These are phyloP conservation scores for Rhea pennata DNA, from an alignment of 2,113 vertebrate genomes.

Conservation along the genomic window DNA sequence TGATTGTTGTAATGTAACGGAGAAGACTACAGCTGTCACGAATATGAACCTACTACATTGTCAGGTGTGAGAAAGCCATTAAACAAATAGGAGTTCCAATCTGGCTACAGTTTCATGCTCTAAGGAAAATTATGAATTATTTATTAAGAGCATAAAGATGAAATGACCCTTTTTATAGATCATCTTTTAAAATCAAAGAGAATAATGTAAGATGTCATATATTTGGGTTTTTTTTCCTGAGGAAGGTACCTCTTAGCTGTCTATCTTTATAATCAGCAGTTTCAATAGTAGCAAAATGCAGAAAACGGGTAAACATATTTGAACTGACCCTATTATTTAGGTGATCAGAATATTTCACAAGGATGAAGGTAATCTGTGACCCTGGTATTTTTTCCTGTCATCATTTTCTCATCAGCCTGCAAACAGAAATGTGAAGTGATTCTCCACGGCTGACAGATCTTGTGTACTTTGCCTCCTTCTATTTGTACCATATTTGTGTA, in stretches of 20 bases:
- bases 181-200: background rate
- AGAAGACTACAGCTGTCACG: background rate
- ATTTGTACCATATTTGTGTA: background rate
- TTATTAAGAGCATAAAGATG: background rate
- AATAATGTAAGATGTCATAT: fast-evolving
- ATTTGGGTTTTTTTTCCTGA: background rate
- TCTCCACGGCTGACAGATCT: background rate
- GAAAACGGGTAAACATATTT: background rate
- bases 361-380: background rate
- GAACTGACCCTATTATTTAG: background rate
- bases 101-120: background rate
- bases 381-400: background rate
- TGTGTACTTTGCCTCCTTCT: background rate
- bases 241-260: background rate
- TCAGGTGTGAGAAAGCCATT: background rate
- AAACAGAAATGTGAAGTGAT: background rate
- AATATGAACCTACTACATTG: background rate
- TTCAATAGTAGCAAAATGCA: background rate
- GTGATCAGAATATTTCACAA: background rate
- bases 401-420: background rate
- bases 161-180: background rate
- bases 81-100: background rate
- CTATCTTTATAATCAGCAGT: background rate
- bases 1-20: background rate
- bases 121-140: background rate